Percentiles rank a stretch among this genome's conserved stretches.
Evolutionary conservation across 2,888 invertebrate species (phyloP).

Genomic region (Epirrhoe alternata): DNA sequence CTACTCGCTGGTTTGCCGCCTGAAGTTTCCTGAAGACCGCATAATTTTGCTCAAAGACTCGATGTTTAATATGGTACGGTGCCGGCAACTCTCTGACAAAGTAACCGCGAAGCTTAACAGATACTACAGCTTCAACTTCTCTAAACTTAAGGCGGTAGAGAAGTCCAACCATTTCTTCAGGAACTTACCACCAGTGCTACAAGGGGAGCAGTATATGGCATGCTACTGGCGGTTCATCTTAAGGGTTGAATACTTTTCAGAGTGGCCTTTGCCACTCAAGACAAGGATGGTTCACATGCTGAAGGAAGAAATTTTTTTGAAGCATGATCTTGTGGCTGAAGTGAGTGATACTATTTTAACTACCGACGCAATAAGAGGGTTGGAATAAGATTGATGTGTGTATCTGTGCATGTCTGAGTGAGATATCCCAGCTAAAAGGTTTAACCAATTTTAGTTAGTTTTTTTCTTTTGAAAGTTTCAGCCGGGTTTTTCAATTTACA

Average conservation of each 20-base stretch:
- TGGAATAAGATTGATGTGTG: too few species aligned
- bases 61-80: slow-evolving; percentile 36
- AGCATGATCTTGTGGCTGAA: slow-evolving; percentile 46
- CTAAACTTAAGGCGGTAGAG: slow-evolving; percentile 39
- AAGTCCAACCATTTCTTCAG: slow-evolving; percentile 42
- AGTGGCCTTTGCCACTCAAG: slow-evolving; percentile 50
- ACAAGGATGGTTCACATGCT: slow-evolving; percentile 42
- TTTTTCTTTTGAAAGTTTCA: too few species aligned
- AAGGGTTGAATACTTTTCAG: slow-evolving; percentile 50
- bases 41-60: slow-evolving; percentile 27
- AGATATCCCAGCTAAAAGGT: too few species aligned
- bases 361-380: not conserved
- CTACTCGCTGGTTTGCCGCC: slow-evolving; percentile 43
- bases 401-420: too few species aligned
- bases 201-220: slow-evolving; percentile 43
- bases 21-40: slow-evolving; percentile 41
- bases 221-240: slow-evolving; percentile 40
- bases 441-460: too few species aligned
- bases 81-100: slow-evolving; percentile 47
- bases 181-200: slow-evolving; percentile 45
- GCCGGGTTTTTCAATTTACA: too few species aligned
- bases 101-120: slow-evolving; percentile 41
- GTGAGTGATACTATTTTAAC: slow-evolving; percentile 43
- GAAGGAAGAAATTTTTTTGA: slow-evolving; percentile 48
- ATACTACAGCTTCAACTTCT: slow-evolving; percentile 46